Base-by-base conservation (phyloP, 2,888 invertebrate genomes). In the Tetranychus piercei region DNA sequence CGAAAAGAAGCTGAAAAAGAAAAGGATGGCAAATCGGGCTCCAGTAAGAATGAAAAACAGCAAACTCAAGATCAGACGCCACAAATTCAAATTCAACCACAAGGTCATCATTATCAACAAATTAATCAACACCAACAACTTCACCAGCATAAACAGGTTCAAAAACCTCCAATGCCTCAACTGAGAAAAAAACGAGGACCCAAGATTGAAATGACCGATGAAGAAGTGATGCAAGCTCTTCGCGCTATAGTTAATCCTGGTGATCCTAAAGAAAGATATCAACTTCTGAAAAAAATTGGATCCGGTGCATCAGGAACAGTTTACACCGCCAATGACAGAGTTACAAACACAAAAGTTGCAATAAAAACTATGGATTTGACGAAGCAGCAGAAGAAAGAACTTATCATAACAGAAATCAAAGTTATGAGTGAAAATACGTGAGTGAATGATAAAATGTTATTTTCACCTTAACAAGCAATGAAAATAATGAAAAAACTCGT, bases 351-450 rank as follows among this genome's bases (percentile, higher is more conserved):
- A 44, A 87, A 88, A 81, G 95, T 97, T 8, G 97, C 97, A 45
- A 90, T 97, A 78, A 97, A 97, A 84, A 92, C 93, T 80, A 97
- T 97, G 83, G 93, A 96, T 82, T 87, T 97, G 81, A 88, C 89
- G 65, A 92, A 92, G 82, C 97, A 99, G 83, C 90, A 92, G 74
- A 91, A 94, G 81, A 96, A 96, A 83, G 94, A 96, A 83, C 86
- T 96, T 80, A 91, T 97, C 81, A 86, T 96, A 78, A 95, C 92
- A 73, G 97, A 97, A 86, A 94, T 97, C 78, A 76, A 77, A 71
- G 91, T 94, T 18, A 87, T 94, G 81, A 91, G 91, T 81, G 90
- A 90, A 80, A 92, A 94, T 82, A 88, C 90, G 80, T 74, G 34
- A 72, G 71, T 74, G 15, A 55, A 18, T 73, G 23, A 73, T 44